Evolutionary conservation across 2,113 vertebrate species (phyloP), one percentile per base, ranked within the genome.

Genomic region (Motacilla tschutschensis): DNA sequence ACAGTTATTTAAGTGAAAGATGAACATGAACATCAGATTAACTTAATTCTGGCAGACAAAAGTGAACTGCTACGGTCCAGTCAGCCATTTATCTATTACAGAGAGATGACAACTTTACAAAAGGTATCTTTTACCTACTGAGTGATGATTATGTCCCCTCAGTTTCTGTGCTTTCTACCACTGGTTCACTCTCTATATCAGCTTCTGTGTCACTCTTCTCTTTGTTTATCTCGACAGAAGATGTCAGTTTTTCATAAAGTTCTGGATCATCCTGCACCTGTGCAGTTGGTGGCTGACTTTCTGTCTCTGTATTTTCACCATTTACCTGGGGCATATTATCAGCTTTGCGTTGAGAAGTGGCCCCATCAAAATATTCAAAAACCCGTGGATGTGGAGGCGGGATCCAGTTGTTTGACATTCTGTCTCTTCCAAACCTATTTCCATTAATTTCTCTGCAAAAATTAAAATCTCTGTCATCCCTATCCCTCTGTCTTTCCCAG

Each of bases 91-190:
- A 98, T 98, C 98, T 98, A 98, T 98, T 98, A 99, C 98, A 99
- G 98, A 99, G 98, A 99, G 97, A 97, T 99, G 98, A 98, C 98
- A 99, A 99, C 99, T 99, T 98, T 99, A 99, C 99, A 99, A 99
- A 99, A 99, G 98, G 98, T 98, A 98, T 99, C 98, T 99, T 98
- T 99, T 99, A 99, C 98, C 99, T 99, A 99, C 98, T 99, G 98
- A 99, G 98, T 98, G 99, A 99, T 98, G 98, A 98, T 99, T 99
- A 99, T 99, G 99, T 99, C 98, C 98, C 98, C 98, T 99, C 99
- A 99, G 98, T 99, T 98, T 99, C 98, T 98, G 98, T 99, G 98
- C 98, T 98, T 98, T 99, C 98, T 98, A 99, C 98, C 98, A 99
- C 98, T 98, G 98, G 98, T 98, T 98, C 98, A 98, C 97, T 99